A percentile compares a stretch with the other conserved stretches of the same genome.
Conservation (phyloP, 2,113 vertebrate species). For the Merops nubicus region DNA sequence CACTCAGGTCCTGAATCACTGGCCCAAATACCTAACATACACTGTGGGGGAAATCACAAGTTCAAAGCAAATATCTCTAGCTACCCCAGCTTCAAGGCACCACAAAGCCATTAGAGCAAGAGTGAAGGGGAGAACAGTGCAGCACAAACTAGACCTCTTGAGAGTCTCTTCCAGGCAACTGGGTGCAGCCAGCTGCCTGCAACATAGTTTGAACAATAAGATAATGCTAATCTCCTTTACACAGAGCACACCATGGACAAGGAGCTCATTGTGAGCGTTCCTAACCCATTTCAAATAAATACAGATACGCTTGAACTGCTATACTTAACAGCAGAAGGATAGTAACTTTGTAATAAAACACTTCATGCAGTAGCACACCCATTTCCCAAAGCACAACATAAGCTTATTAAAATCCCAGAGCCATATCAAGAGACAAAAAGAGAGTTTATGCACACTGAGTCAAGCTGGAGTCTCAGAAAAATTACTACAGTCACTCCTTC, state of each 20-base stretch:
- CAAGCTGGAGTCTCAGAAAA: not conserved
- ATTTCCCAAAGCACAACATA: not conserved
- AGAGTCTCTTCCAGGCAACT: not conserved
- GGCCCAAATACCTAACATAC: not conserved
- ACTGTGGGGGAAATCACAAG: not conserved
- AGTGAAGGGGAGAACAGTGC: not conserved
- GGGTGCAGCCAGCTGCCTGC: not conserved
- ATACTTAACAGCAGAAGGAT: not conserved
- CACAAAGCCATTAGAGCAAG: not conserved
- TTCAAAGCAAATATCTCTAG: not conserved
- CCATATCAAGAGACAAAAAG: not conserved
- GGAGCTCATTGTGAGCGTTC: not conserved
- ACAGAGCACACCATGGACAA: not conserved
- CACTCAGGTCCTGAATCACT: not conserved
- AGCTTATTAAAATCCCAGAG: not conserved
- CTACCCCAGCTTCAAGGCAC: not conserved
- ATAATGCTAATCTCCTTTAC: not conserved
- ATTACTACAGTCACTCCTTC: not conserved
- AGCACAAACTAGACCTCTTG: not conserved
- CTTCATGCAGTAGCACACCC: rapidly evolving
- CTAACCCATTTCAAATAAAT: not conserved
- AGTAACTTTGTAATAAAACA: not conserved
- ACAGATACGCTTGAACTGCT: not conserved
- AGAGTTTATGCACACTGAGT: not conserved
- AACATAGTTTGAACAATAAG: not conserved